Evolutionary conservation across 2,113 vertebrate species (phyloP).

Genomic region (Myocastor coypus): DNA sequence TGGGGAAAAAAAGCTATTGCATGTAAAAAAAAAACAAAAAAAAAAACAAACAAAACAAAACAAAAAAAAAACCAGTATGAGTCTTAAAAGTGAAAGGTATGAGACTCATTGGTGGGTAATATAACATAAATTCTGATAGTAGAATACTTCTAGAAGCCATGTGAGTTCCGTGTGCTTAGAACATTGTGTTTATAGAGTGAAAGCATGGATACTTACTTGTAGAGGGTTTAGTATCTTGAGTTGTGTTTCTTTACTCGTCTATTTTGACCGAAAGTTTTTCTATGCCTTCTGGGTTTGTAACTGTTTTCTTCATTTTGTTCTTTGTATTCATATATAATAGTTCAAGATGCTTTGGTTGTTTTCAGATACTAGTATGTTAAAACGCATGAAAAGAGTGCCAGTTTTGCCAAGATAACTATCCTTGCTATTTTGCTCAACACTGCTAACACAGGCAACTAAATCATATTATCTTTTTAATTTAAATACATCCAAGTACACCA

Average conservation of each 20-base stretch:
- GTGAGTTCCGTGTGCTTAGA: conserved; percentile 30
- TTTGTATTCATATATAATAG: conserved; percentile 57
- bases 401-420: conserved; percentile 69
- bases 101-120: conserved; percentile 31
- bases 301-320: conserved; percentile 50
- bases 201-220: neutral
- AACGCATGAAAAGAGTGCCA: conserved; percentile 67
- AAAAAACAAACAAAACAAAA: too few species aligned
- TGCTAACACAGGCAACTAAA: conserved; percentile 60
- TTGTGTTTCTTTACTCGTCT: conserved; percentile 48
- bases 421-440: conserved; percentile 69
- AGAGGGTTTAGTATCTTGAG: neutral
- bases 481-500: conserved; percentile 13
- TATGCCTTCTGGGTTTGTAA: conserved; percentile 42
- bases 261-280: conserved; percentile 38
- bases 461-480: conserved; percentile 59
- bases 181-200: neutral
- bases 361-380: conserved; percentile 70
- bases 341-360: conserved; percentile 57
- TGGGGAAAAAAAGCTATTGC: neutral
- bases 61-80: too few species aligned
- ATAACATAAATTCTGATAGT: neutral
- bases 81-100: conserved; percentile 52
- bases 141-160: neutral
- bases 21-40: neutral